phyloP scores from a whole-genome alignment of 2,113 vertebrate genomes.

The Anguilla japonica region DNA sequence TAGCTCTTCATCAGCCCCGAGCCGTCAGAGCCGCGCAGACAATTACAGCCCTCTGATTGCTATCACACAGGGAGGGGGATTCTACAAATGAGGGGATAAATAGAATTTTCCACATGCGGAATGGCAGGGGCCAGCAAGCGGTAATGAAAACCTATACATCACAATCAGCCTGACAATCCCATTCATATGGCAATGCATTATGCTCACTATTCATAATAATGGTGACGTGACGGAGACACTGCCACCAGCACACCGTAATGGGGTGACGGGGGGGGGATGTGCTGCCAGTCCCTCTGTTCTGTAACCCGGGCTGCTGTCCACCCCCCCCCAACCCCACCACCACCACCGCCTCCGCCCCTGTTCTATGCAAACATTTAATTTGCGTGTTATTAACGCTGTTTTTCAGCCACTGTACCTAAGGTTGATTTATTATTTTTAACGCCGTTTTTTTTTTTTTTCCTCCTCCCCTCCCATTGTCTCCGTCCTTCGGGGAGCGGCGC shows the following conservation, averaged over 20 bases:
- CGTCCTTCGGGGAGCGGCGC: background rate
- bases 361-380: slow-evolving; percentile 41
- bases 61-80: slow-evolving; percentile 93
- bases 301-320: slow-evolving; percentile 4
- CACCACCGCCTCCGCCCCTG: background rate
- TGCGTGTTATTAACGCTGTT: slow-evolving; percentile 34
- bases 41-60: slow-evolving; percentile 98
- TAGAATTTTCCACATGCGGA: slow-evolving; percentile 97
- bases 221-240: slow-evolving; percentile 70
- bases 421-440: slow-evolving; percentile 49
- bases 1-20: slow-evolving; percentile 97
- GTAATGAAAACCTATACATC: slow-evolving; percentile 99
- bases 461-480: background rate
- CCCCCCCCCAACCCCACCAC: background rate
- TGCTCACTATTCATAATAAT: slow-evolving; percentile 95
- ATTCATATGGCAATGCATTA: slow-evolving; percentile 93
- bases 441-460: slow-evolving; percentile 16
- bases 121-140: slow-evolving; percentile 90
- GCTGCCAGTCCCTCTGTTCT: slow-evolving; percentile 44
- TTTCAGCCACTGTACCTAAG: slow-evolving; percentile 39
- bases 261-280: slow-evolving; percentile 17
- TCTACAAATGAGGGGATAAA: slow-evolving; percentile 99
- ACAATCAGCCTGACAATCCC: slow-evolving; percentile 98
- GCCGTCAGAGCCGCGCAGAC: slow-evolving; percentile 87
- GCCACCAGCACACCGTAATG: slow-evolving; percentile 14